Conservation (phyloP, 2,888 invertebrate species). For the Cryptocephalus moraei region DNA sequence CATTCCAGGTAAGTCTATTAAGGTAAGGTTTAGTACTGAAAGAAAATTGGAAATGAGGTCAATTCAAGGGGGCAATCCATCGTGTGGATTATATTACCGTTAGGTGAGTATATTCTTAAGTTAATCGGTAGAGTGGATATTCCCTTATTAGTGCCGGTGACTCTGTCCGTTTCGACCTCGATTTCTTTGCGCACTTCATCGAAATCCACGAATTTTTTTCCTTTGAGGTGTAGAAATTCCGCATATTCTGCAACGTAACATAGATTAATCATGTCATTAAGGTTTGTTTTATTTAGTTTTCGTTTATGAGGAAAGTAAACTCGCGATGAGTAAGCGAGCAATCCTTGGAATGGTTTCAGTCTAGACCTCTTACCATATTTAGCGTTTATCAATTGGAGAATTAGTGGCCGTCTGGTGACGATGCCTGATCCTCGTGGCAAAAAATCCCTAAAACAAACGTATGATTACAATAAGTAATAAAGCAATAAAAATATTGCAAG, state of each 20-base stretch:
- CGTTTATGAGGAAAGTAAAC: not conserved
- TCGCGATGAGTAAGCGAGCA: not conserved
- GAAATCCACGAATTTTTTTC: slow-evolving; percentile 93
- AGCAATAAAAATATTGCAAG: no score
- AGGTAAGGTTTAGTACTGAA: slow-evolving; percentile 77
- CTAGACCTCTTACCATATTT: slow-evolving; percentile 65
- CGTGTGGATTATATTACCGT: slow-evolving; percentile 53
- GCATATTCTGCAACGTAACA: slow-evolving; percentile 67
- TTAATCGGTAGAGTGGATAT: slow-evolving; percentile 98
- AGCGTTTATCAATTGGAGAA: slow-evolving; percentile 80
- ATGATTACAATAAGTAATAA: no score
- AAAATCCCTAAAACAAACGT: slow-evolving; percentile 68
- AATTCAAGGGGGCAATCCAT: slow-evolving; percentile 10
- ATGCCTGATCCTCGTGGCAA: slow-evolving; percentile 93
- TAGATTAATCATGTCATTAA: no score
- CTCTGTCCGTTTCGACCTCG: slow-evolving; percentile 94
- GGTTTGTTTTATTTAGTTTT: no score
- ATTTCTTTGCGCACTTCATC: slow-evolving; percentile 93
- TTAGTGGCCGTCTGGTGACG: slow-evolving; percentile 91
- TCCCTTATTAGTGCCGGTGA: slow-evolving; percentile 96
- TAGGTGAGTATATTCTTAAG: slow-evolving; percentile 94
- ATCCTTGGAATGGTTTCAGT: not conserved
- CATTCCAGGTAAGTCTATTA: slow-evolving; percentile 91
- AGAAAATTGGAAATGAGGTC: slow-evolving; percentile 11
- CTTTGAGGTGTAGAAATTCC: slow-evolving; percentile 97